phyloP scores from a whole-genome alignment of 1,140 invertebrate genomes.

The Caenorhabditis tropicalis region DNA sequence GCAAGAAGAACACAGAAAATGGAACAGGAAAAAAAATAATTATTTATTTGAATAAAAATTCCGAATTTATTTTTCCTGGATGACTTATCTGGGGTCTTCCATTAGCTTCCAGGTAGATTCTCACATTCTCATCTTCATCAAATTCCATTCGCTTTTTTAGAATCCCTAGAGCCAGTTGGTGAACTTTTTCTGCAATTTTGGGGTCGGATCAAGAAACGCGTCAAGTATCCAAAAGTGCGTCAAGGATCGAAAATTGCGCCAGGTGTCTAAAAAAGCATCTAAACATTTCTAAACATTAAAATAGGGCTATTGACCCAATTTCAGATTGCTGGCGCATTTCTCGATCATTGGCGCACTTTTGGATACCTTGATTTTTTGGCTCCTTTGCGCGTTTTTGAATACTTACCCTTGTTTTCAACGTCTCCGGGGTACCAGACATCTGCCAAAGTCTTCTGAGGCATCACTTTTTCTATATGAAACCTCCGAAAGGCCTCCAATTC shows the following conservation, averaged over 20 bases:
- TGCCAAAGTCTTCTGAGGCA: not conserved
- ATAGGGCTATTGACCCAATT: not conserved
- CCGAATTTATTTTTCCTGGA: not conserved
- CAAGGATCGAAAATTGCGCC: not conserved
- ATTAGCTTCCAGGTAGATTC: not conserved
- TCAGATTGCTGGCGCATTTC: not conserved
- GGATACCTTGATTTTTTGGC: not conserved
- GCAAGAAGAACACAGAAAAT: not conserved
- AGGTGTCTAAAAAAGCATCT: not conserved
- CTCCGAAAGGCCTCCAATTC: not conserved
- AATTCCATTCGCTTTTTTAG: not conserved
- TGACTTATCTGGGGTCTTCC: not conserved
- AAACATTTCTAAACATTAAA: not conserved
- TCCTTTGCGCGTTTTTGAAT: not conserved
- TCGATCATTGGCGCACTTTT: not conserved
- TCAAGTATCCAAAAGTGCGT: no score
- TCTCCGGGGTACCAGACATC: not conserved
- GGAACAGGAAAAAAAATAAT: not conserved
- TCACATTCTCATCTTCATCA: not conserved
- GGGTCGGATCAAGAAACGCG: no score
- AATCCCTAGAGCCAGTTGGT: not conserved
- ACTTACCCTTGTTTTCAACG: not conserved
- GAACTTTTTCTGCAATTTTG: conserved; percentile 7
- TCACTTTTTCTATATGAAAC: not conserved
- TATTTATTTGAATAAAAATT: not conserved